These are phyloP conservation scores for Asteroscopus sphinx DNA, from an alignment of 2,888 invertebrate genomes.

Conservation along the genomic window DNA sequence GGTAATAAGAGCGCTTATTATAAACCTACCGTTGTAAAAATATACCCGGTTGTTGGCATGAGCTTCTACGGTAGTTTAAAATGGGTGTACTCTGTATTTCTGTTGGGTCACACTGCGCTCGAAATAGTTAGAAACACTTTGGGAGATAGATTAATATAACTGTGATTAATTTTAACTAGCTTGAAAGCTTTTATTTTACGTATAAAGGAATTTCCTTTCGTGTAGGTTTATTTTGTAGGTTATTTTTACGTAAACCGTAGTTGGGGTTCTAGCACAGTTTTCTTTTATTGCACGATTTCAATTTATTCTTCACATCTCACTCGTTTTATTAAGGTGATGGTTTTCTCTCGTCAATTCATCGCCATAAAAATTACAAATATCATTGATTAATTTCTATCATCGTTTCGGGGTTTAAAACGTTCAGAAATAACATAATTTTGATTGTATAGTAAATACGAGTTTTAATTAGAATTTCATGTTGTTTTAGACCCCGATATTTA, in stretches of 20 bases:
- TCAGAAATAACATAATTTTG: neutral
- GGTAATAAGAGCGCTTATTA: conserved; percentile 87
- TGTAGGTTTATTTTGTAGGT: conserved; percentile 65
- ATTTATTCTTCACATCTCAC: conserved; percentile 69
- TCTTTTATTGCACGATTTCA: conserved; percentile 79
- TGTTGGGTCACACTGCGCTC: conserved; percentile 83
- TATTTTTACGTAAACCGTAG: conserved; percentile 65
- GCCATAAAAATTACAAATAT: conserved; percentile 42
- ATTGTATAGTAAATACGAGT: no score
- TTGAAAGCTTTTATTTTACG: conserved; percentile 55
- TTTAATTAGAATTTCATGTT: conserved; percentile 11
- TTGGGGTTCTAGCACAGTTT: conserved; percentile 78
- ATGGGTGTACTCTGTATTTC: conserved; percentile 73
- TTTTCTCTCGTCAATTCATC: conserved; percentile 58
- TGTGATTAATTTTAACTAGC: conserved; percentile 60
- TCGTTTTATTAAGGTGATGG: conserved; percentile 76
- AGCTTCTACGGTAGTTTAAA: conserved; percentile 79
- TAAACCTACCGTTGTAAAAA: conserved; percentile 77
- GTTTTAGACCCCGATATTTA: conserved; percentile 48
- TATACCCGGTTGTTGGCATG: conserved; percentile 82
- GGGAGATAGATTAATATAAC: conserved; percentile 55
- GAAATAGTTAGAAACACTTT: conserved; percentile 55
- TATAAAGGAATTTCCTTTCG: conserved; percentile 43
- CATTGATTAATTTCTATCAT: conserved; percentile 44
- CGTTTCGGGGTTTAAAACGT: conserved; percentile 49